These are phyloP conservation scores for Coracopsis vasa DNA, from an alignment of 2,113 vertebrate genomes.

Conservation along the genomic window DNA sequence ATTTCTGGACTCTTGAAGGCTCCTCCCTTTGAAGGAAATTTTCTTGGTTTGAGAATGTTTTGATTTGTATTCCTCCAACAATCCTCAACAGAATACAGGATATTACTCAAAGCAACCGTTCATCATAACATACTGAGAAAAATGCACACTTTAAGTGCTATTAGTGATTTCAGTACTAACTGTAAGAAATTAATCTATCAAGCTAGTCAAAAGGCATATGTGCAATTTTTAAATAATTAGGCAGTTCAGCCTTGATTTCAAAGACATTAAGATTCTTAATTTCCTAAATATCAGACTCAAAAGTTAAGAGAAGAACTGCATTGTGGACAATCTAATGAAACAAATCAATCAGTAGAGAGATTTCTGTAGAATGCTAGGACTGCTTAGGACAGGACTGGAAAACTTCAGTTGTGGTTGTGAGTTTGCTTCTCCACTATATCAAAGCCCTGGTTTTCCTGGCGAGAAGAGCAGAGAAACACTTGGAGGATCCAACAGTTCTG, in stretches of 20 bases:
- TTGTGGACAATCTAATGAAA: not conserved
- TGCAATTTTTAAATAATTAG: not conserved
- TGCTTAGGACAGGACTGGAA: not conserved
- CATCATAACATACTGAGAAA: not conserved
- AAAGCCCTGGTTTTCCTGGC: not conserved
- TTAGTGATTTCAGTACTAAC: not conserved
- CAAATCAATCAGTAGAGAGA: not conserved
- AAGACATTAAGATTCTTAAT: not conserved
- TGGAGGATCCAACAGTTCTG: not conserved
- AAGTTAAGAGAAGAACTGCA: not conserved
- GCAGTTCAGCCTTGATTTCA: not conserved
- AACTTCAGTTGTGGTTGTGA: not conserved
- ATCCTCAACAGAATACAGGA: not conserved
- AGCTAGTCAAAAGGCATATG: not conserved
- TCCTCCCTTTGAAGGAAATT: slow-evolving; percentile 24
- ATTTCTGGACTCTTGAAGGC: not conserved
- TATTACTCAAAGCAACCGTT: not conserved
- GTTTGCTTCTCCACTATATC: not conserved
- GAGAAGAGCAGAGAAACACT: not conserved
- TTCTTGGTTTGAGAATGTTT: slow-evolving; percentile 9
- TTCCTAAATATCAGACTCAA: not conserved
- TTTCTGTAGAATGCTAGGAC: not conserved
- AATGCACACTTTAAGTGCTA: not conserved
- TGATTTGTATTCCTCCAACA: not conserved
- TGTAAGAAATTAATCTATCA: not conserved